phyloP scores from a whole-genome alignment of 1,140 invertebrate species.

The Danaus plexippus region DNA sequence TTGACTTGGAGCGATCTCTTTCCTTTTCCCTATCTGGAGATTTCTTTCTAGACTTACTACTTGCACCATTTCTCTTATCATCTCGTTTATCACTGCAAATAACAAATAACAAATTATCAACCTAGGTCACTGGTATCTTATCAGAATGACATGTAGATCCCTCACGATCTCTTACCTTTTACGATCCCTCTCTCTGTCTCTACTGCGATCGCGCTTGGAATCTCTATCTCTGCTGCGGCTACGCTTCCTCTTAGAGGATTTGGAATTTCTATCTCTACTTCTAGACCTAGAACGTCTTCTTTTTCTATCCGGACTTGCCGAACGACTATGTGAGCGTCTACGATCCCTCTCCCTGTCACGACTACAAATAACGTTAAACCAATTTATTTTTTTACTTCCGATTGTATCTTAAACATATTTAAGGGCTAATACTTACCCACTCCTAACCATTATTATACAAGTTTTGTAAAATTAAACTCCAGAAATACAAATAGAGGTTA shows the following conservation, averaged over 20 bases:
- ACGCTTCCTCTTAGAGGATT: slow-evolving; percentile 64
- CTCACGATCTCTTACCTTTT: slow-evolving; percentile 22
- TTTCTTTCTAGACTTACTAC: slow-evolving; percentile 62
- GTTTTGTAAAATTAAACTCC: slow-evolving; percentile 1
- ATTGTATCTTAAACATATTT: too few relatives aligned
- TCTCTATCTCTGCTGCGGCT: slow-evolving; percentile 70
- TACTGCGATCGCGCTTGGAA: slow-evolving; percentile 58
- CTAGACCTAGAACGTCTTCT: slow-evolving; percentile 73
- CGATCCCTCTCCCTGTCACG: slow-evolving; percentile 62
- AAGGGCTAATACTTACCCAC: slow-evolving; percentile 41
- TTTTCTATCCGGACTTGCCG: slow-evolving; percentile 74
- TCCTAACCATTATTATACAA: slow-evolving; percentile 49
- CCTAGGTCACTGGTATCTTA: too few relatives aligned
- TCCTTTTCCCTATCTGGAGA: slow-evolving; percentile 66
- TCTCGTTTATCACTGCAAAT: slow-evolving; percentile 55
- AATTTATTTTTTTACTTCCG: too few relatives aligned
- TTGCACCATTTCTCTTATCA: slow-evolving; percentile 63
- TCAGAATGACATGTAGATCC: too few relatives aligned
- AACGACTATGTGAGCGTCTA: slow-evolving; percentile 67
- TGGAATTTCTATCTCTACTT: slow-evolving; percentile 73
- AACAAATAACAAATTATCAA: not conserved
- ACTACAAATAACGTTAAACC: slow-evolving; percentile 24
- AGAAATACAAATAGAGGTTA: slow-evolving; percentile 3
- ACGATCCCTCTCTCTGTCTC: slow-evolving; percentile 57
- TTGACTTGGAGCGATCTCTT: slow-evolving; percentile 69